Conservation (phyloP, 2,113 vertebrate species). For the Lichenostomus cassidix region DNA sequence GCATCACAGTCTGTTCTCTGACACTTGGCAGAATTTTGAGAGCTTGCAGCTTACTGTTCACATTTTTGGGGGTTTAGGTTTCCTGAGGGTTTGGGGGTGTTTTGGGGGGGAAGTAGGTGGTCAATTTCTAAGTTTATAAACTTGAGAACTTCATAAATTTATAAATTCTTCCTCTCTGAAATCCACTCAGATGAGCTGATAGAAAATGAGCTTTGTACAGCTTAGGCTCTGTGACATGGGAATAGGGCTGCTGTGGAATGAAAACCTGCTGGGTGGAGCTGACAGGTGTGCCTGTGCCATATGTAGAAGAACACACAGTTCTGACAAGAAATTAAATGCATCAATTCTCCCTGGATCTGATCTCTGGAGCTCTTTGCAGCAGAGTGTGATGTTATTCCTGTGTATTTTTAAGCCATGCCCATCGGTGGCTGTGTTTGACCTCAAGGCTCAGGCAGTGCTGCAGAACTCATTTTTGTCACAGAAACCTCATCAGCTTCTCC, state of each 20-base stretch:
- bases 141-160: not conserved
- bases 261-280: not conserved
- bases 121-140: not conserved
- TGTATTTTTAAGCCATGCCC: not conserved
- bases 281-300: not conserved
- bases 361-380: not conserved
- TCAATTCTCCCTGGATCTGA: not conserved
- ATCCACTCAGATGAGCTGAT: not conserved
- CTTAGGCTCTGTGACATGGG: rapidly evolving
- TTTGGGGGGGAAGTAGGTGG: not conserved
- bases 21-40: not conserved
- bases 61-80: not conserved
- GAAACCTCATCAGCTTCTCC: not conserved
- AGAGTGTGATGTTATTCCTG: not conserved
- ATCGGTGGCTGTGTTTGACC: not conserved
- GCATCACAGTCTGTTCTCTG: not conserved
- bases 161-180: not conserved
- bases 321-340: not conserved
- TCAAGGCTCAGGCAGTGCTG: not conserved
- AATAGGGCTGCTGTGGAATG: not conserved
- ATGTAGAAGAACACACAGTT: not conserved
- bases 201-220: not conserved
- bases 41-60: not conserved
- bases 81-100: not conserved
- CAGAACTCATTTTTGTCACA: not conserved